phyloP scores from a whole-genome alignment of 2,797 vertebrate genomes.

The Hipposideros larvatus region DNA sequence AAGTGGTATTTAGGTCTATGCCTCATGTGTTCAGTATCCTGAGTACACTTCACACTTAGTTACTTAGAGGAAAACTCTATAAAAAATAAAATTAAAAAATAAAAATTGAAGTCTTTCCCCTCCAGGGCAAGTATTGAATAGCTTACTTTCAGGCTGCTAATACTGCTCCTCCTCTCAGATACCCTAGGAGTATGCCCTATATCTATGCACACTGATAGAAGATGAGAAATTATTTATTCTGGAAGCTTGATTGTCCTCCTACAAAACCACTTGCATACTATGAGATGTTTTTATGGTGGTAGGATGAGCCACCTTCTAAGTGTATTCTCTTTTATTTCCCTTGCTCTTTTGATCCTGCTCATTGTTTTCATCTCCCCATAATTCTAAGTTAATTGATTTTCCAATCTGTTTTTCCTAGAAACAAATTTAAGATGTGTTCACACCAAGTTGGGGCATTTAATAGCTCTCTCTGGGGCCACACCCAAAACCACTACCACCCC shows the following conservation, averaged over 20 bases:
- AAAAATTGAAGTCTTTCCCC: neutral
- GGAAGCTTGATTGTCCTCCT: neutral
- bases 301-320: neutral
- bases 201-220: neutral
- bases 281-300: neutral
- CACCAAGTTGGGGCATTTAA: conserved; percentile 21
- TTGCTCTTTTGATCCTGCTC: neutral
- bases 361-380: conserved; percentile 55
- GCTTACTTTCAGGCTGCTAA: neutral
- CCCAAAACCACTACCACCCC: conserved; percentile 54
- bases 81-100: conserved; percentile 47
- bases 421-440: conserved; percentile 47
- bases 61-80: conserved; percentile 13
- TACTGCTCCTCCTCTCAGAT: neutral
- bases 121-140: neutral
- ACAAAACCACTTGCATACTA: neutral
- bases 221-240: neutral
- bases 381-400: conserved; percentile 57
- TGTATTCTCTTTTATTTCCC: neutral
- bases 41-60: neutral
- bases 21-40: neutral
- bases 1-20: neutral
- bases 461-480: neutral
- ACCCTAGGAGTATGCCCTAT: neutral
- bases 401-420: conserved; percentile 73